Percentiles rank a stretch among this genome's conserved stretches.
Conservation (phyloP, 1,140 invertebrate genomes). For the Chrysomallon squamiferum region DNA sequence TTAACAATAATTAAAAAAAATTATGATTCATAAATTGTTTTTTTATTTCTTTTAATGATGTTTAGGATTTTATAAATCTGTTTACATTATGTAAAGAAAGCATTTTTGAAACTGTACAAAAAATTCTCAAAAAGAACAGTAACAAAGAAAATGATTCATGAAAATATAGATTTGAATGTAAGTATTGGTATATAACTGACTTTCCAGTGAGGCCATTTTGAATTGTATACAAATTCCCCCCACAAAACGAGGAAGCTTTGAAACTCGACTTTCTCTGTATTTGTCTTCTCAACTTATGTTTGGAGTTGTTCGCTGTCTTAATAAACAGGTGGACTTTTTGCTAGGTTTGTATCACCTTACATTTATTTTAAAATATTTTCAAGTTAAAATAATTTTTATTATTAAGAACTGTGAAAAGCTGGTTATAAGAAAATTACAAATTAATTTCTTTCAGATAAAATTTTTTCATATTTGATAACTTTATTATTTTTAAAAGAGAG, state of each 20-base stretch:
- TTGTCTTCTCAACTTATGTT: slow-evolving; percentile 9
- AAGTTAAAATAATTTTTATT: background rate
- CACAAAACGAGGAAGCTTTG: background rate
- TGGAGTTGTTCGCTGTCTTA: background rate
- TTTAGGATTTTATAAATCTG: no score
- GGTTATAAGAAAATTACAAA: background rate
- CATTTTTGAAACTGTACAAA: no score
- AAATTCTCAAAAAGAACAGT: no score
- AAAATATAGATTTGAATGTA: no score
- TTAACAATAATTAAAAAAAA: background rate
- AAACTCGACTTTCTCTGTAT: slow-evolving; percentile 19
- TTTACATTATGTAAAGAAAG: no score
- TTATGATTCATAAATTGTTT: no score
- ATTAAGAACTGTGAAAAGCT: background rate
- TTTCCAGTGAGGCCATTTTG: slow-evolving; percentile 14
- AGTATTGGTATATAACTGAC: background rate
- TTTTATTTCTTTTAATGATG: no score
- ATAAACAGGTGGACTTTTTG: background rate
- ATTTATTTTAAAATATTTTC: background rate
- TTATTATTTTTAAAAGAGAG: background rate
- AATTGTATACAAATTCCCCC: slow-evolving; percentile 9
- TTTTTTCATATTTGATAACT: background rate
- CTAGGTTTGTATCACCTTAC: background rate
- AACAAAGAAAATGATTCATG: no score
- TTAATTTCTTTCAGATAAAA: background rate